Percentiles rank a stretch among this genome's conserved stretches.
Conservation (phyloP, 2,797 vertebrate species). For the Sebastes variabilis region DNA sequence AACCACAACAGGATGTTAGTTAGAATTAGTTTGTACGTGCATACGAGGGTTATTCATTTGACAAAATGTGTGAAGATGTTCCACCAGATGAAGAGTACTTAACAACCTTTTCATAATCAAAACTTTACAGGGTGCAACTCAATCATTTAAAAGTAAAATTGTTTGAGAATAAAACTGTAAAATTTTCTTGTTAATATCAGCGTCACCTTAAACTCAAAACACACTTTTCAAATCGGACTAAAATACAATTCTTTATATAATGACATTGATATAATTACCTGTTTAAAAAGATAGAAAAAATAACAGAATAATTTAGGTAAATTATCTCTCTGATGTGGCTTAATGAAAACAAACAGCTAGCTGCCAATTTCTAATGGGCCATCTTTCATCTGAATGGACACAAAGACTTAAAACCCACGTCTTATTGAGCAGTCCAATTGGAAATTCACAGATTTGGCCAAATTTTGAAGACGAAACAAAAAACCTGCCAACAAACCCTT, state of each 20-base stretch:
- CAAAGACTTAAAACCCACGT: constrained; percentile 79
- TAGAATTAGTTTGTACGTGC: not conserved
- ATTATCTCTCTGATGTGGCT: constrained; percentile 80
- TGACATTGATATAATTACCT: constrained; percentile 27
- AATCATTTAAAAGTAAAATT: not conserved
- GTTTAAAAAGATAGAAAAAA: constrained; percentile 52
- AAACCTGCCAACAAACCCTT: constrained; percentile 72
- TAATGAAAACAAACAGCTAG: constrained; percentile 78
- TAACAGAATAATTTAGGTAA: constrained; percentile 81
- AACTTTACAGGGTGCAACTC: not conserved
- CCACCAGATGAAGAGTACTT: not conserved
- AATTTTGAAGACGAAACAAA: constrained; percentile 73
- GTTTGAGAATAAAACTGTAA: not conserved
- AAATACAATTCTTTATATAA: constrained; percentile 41
- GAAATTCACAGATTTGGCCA: constrained; percentile 81
- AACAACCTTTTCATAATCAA: not conserved
- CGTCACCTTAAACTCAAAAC: not conserved
- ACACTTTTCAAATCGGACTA: not conserved
- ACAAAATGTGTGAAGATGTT: not conserved
- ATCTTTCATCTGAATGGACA: constrained; percentile 81
- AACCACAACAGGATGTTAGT: not conserved
- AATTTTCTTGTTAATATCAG: not conserved
- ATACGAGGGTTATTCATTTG: not conserved
- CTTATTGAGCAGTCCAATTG: constrained; percentile 74
- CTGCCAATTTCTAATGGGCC: constrained; percentile 76